These are phyloP conservation scores for Mastomys coucha DNA, from an alignment of 2,113 vertebrate species.

Conservation along the genomic window DNA sequence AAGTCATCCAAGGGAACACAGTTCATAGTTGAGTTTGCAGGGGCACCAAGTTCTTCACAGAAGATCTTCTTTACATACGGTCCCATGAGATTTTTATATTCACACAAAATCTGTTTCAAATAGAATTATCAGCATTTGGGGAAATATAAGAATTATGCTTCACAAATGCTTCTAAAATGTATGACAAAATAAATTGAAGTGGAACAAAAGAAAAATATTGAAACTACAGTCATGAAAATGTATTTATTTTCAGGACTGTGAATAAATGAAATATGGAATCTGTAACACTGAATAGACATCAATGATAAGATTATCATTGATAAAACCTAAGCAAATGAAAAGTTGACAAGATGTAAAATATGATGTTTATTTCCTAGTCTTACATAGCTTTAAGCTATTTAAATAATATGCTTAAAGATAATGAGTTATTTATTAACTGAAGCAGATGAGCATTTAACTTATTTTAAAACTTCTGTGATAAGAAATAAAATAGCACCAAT, in stretches of 20 bases:
- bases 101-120: neutral
- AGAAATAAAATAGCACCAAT: neutral
- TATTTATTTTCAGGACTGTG: neutral
- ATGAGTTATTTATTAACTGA: neutral
- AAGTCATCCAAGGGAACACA: constrained; percentile 97
- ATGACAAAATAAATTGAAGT: neutral
- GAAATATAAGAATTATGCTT: neutral
- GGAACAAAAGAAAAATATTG: neutral
- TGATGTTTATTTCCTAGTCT: neutral
- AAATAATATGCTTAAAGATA: neutral
- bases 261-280: neutral
- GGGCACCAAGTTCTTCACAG: constrained; percentile 96
- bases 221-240: neutral
- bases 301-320: neutral
- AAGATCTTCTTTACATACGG: constrained; percentile 98
- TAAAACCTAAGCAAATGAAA: neutral
- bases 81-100: constrained; percentile 78
- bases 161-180: neutral
- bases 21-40: constrained; percentile 95
- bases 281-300: neutral
- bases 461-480: neutral
- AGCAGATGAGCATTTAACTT: neutral
- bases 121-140: neutral
- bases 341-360: neutral
- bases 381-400: neutral